Evolutionary conservation across 2,888 invertebrate genomes (phyloP).

Genomic region (Stenichneumon culpator): DNA sequence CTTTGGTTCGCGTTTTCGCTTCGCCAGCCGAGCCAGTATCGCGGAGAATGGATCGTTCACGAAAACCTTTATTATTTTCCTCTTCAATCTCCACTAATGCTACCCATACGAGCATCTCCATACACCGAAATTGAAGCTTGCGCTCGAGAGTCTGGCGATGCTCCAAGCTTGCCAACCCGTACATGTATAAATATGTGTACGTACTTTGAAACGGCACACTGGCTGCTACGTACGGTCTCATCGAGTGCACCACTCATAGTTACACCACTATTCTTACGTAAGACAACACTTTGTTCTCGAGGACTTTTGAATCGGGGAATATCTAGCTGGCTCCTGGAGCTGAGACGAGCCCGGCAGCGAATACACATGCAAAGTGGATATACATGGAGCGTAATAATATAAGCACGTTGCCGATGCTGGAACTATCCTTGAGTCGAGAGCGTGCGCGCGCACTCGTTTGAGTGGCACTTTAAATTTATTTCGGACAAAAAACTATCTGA

Average conservation of each 20-base stretch:
- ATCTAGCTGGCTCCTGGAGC: constrained; percentile 10
- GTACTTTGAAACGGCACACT: constrained; percentile 51
- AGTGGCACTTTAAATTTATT: constrained; percentile 74
- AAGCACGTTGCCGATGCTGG: constrained; percentile 24
- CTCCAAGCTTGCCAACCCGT: constrained; percentile 45
- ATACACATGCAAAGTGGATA: background rate
- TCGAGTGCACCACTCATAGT: constrained; percentile 56
- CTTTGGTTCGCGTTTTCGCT: background rate
- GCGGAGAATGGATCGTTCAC: constrained; percentile 51
- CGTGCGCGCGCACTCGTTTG: constrained; percentile 65
- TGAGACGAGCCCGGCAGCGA: background rate
- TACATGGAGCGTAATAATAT: constrained; percentile 15
- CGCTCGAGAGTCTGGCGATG: constrained; percentile 58
- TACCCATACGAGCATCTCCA: constrained; percentile 51
- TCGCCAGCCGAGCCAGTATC: constrained; percentile 8
- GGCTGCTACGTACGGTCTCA: constrained; percentile 30
- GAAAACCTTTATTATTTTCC: constrained; percentile 61
- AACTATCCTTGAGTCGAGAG: constrained; percentile 41
- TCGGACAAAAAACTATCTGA: constrained; percentile 70
- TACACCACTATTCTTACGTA: constrained; percentile 57
- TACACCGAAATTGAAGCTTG: constrained; percentile 57
- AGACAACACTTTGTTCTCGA: constrained; percentile 59
- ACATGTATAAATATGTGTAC: background rate
- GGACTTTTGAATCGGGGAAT: constrained; percentile 37
- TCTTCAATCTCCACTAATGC: constrained; percentile 59